Base-by-base conservation (phyloP, 30 jellyfish, hydroid and myxozoan genomes). In the Aurelia aurita complex sp. Pacific region DNA sequence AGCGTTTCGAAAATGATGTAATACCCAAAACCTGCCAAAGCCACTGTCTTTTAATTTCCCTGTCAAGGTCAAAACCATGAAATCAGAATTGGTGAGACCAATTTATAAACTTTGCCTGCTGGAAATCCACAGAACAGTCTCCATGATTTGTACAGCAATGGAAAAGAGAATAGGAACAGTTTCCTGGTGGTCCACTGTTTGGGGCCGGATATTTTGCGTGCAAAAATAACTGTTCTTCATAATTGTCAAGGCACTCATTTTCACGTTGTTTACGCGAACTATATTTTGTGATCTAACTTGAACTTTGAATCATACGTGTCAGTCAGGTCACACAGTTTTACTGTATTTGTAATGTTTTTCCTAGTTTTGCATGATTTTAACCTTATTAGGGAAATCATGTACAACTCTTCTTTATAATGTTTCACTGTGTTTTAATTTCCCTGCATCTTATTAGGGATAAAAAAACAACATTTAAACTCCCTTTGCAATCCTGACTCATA, bases 91-190 rank as follows among this genome's bases (percentile, higher is more conserved):
- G 72, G 73, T 18, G 67, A 38, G 90, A 43, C 83, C 81, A 10
- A 80, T 80, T 64, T 73, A 65, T 62, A 80, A 80, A 64, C 82
- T 80, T 66, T 38, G 65, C 17, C 67, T 80, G 46, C 88, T 77
- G 67, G 88, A 77, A 77, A 79, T 64, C 13, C 40, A 15, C 74
- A 64, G 65, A 54, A 54, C 65, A 54, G 65, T 54, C 13, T 54
- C 13, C 12, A 19, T 15, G 74, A 64, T 64, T 64, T 64, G 74
- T 64, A n/a, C 74, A 64, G 33, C 74, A 64, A 64, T 64, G 74
- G 40, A 64, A 15, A 64, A 64, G 65, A 54, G 16, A 54, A 54
- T 54, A 54, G 74, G 18, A 64, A 64, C 74, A 64, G 74, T 64
- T n/a, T 64, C 40, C 65, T 64, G 74, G 74, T 15, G 40, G 74